These are phyloP conservation scores for Trachelus tabidus DNA, from an alignment of 2,888 invertebrate species.

Conservation along the genomic window DNA sequence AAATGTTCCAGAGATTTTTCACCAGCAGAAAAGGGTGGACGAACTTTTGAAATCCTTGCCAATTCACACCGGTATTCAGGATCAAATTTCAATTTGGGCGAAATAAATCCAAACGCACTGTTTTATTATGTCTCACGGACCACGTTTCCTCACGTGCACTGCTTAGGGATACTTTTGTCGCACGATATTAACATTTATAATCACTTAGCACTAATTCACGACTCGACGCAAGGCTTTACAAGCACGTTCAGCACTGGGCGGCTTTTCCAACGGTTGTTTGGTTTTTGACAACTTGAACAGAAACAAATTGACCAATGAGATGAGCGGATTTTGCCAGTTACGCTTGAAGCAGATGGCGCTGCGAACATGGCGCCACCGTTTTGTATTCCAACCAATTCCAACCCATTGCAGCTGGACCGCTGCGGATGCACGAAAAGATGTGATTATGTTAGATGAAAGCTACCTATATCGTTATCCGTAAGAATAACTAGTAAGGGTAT, in stretches of 20 bases:
- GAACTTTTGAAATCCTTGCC: background rate
- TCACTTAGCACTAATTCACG: background rate
- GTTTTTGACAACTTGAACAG: conserved; percentile 41
- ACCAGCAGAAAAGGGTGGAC: background rate
- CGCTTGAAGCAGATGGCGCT: conserved; percentile 8
- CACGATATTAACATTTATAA: background rate
- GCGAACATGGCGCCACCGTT: background rate
- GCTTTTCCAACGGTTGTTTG: conserved; percentile 34
- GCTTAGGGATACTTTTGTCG: background rate
- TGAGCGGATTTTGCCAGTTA: background rate
- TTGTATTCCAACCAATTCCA: background rate
- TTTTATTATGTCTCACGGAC: background rate
- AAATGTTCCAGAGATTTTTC: background rate
- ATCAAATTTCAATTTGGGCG: background rate
- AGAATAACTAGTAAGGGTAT: background rate
- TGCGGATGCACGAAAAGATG: background rate
- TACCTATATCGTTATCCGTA: background rate
- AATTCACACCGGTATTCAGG: background rate
- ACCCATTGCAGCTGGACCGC: background rate
- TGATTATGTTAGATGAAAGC: background rate
- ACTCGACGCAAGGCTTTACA: background rate
- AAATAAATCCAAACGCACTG: background rate
- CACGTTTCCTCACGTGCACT: background rate
- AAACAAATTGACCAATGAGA: conserved; percentile 34
- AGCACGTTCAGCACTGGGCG: background rate